Evolutionary conservation across 2,888 invertebrate genomes (phyloP).

Genomic region (Agriopis aurantiaria): DNA sequence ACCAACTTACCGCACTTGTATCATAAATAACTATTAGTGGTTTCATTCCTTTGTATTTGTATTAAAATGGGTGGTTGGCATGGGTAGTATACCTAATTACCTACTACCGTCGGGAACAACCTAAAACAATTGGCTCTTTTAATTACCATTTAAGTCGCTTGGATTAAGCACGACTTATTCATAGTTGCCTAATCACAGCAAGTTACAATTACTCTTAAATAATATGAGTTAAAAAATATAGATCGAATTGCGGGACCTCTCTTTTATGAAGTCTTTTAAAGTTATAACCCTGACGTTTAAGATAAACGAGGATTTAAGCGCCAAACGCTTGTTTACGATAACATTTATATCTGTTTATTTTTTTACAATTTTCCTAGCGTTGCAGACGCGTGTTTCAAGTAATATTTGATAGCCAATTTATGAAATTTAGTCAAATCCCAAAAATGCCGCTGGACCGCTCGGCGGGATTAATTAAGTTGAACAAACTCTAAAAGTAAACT

Average conservation of each 20-base stretch:
- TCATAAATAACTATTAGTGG: no score
- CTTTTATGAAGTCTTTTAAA: no score
- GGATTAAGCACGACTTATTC: neutral
- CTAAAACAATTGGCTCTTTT: neutral
- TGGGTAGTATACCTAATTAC: neutral
- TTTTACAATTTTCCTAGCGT: no score
- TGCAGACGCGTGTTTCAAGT: no score
- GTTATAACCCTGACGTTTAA: no score
- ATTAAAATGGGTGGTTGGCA: neutral
- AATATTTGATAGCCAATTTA: neutral
- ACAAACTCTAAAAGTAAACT: neutral
- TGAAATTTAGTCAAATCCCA: neutral
- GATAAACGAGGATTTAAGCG: neutral
- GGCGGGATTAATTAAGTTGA: no score
- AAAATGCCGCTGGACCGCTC: neutral
- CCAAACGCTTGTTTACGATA: neutral
- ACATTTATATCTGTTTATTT: no score
- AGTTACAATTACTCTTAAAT: neutral
- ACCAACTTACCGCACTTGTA: no score
- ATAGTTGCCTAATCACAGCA: neutral
- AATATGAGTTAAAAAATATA: no score
- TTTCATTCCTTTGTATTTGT: no score
- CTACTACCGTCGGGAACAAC: neutral
- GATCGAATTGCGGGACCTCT: no score
- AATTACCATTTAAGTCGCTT: neutral